Base-by-base conservation (phyloP, 1,140 invertebrate genomes). In the Halesus radiatus region DNA sequence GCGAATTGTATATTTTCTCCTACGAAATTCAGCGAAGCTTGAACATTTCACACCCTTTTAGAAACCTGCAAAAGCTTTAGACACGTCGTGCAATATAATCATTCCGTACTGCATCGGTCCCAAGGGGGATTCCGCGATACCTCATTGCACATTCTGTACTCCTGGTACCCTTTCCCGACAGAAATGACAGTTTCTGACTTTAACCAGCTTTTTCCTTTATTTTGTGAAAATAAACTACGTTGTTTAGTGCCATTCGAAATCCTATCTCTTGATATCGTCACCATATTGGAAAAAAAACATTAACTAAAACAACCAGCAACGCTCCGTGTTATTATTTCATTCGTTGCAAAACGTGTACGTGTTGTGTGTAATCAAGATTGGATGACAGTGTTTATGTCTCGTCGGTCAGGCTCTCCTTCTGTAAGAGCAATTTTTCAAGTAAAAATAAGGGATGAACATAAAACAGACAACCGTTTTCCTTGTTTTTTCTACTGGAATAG, bases 311-410 rank as follows among this genome's bases (percentile, higher is more conserved):
- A 70, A n/a, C 10, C 13, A 23, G 8, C 66, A 45, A 1, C 45
- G 68, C 22, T 45, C 22, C 15, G 20, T 10, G 45, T 68, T 45
- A 68, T 68, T 72, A 20, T 72, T 72, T 72, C 45, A 20, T 20
- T 53, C 68, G 50, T 54, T 52, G 26, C 23, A 72, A 72, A 72
- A 68, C 53, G 22, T 52, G 32, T 66, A 66, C 18, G 3, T 1
- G 3, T 37, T 45, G 20, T 45, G 45, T 23, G 10, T 72, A 53
- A 52, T 52, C 45, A 8, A 53, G 68, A 72, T 72, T 45, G 45
- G n/a, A 52, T 52, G 22, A 52, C 68, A 53, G n/a, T 52, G 50
- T 53, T 22, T 26, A 22, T 72, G 37, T 66, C 22, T 53, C 68
- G 6, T 8, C 20, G 18, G 50, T 72, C 50, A 16, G 22, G 20